phyloP scores from a whole-genome alignment of 2,113 vertebrate species.

The Hiodon tergisus region DNA sequence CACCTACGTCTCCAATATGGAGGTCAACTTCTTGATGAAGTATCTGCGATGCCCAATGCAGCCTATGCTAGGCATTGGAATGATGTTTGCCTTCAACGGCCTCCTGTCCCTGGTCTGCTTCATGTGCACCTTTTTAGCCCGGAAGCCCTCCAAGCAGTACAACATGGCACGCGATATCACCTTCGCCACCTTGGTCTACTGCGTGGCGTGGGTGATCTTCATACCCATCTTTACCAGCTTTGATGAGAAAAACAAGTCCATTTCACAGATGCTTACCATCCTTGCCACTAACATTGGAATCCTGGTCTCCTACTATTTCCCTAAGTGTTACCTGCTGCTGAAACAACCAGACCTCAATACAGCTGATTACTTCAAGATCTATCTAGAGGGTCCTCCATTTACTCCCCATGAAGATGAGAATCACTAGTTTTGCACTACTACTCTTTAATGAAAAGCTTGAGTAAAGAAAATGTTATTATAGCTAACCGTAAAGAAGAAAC shows the following conservation, averaged over 20 bases:
- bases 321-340: conserved; percentile 74
- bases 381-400: conserved; percentile 48
- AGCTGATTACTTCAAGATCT: conserved; percentile 60
- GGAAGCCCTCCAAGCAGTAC: conserved; percentile 56
- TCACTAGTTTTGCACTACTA: background rate
- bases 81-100: conserved; percentile 62
- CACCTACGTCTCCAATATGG: conserved; percentile 28
- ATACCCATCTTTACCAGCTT: conserved; percentile 65
- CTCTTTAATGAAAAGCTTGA: too few relatives aligned
- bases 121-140: conserved; percentile 82
- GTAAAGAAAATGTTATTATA: too few relatives aligned
- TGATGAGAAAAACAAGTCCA: conserved; percentile 30
- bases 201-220: conserved; percentile 73
- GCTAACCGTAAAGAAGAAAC: too few relatives aligned
- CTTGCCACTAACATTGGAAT: conserved; percentile 64
- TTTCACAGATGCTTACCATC: conserved; percentile 55
- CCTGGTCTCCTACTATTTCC: conserved; percentile 63
- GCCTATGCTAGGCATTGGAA: conserved; percentile 56
- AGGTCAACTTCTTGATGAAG: conserved; percentile 46
- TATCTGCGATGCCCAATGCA: conserved; percentile 62
- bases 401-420: conserved; percentile 33
- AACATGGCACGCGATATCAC: conserved; percentile 76
- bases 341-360: conserved; percentile 68
- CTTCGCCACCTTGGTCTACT: conserved; percentile 65
- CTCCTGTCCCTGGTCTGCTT: conserved; percentile 64